Evolutionary conservation across 1,140 invertebrate species (phyloP).

Genomic region (Anagrus nilaparvatae): DNA sequence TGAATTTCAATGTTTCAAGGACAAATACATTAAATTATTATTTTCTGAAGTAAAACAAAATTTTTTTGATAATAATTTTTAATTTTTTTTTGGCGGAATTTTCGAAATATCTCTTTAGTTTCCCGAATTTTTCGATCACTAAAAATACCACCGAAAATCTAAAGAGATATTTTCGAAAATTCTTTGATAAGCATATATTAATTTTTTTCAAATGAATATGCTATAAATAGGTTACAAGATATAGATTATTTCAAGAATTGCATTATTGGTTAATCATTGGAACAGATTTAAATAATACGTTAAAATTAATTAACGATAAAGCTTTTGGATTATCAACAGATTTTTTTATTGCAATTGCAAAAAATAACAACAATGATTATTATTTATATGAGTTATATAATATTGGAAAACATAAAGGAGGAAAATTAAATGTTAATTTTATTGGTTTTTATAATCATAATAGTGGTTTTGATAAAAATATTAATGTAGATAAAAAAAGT

Average conservation of each 20-base stretch:
- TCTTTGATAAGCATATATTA: no score
- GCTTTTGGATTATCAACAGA: background rate
- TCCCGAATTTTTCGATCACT: background rate
- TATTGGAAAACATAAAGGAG: background rate
- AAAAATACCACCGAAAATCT: no score
- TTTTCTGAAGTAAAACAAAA: conserved; percentile 11
- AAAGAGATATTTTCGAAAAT: no score
- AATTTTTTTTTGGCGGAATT: no score
- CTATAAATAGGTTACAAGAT: conserved; percentile 11
- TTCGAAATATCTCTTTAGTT: no score
- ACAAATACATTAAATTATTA: background rate
- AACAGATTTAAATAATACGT: background rate
- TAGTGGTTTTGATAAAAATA: background rate
- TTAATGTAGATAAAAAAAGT: background rate
- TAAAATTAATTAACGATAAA: background rate
- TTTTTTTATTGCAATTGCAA: background rate
- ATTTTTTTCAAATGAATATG: no score
- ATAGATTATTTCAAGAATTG: conserved; percentile 4
- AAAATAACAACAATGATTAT: background rate
- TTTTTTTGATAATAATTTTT: no score
- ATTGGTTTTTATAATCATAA: background rate
- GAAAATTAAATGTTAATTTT: background rate
- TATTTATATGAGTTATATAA: conserved; percentile 1
- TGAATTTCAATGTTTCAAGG: conserved; percentile 5
- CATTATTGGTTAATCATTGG: background rate